phyloP scores from a whole-genome alignment of 1,140 invertebrate species.

The Scaptomyza hsui region DNA sequence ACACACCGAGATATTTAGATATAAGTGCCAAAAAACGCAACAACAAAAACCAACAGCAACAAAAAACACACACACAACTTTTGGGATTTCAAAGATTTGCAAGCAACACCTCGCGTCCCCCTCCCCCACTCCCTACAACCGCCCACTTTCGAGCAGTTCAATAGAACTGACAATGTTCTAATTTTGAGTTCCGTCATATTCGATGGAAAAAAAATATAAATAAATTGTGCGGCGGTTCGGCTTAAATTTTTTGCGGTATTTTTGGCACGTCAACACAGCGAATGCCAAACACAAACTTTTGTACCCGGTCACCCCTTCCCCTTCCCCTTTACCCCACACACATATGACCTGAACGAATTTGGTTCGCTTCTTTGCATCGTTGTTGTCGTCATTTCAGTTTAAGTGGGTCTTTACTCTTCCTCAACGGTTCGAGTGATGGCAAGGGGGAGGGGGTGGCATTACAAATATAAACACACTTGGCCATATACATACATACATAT shows the following conservation, averaged over 20 bases:
- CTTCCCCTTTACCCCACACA: not conserved
- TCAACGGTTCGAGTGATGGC: not conserved
- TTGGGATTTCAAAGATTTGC: slow-evolving; percentile 2
- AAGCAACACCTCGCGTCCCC: not conserved
- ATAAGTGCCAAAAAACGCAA: slow-evolving; percentile 17
- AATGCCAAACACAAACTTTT: not conserved
- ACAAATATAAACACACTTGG: slow-evolving; percentile 6
- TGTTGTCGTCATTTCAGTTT: slow-evolving; percentile 51
- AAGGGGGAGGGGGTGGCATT: not conserved
- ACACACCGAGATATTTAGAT: slow-evolving; percentile 15
- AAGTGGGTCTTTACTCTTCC: slow-evolving; percentile 40
- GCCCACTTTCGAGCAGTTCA: slow-evolving; percentile 16
- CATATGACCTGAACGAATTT: not conserved
- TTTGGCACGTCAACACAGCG: slow-evolving; percentile 43
- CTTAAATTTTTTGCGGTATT: slow-evolving; percentile 44
- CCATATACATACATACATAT: not conserved
- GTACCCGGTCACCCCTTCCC: not conserved
- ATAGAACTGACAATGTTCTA: slow-evolving; percentile 40
- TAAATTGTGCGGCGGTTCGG: slow-evolving; percentile 24
- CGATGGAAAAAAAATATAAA: slow-evolving; percentile 52
- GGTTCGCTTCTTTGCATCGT: slow-evolving; percentile 26
- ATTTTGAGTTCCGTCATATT: slow-evolving; percentile 51
- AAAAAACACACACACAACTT: slow-evolving; percentile 4
- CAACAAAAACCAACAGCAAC: slow-evolving; percentile 7
- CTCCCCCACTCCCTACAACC: too few relatives aligned